Base-by-base conservation (phyloP, 2,113 vertebrate species). In the Dasyornis broadbenti region DNA sequence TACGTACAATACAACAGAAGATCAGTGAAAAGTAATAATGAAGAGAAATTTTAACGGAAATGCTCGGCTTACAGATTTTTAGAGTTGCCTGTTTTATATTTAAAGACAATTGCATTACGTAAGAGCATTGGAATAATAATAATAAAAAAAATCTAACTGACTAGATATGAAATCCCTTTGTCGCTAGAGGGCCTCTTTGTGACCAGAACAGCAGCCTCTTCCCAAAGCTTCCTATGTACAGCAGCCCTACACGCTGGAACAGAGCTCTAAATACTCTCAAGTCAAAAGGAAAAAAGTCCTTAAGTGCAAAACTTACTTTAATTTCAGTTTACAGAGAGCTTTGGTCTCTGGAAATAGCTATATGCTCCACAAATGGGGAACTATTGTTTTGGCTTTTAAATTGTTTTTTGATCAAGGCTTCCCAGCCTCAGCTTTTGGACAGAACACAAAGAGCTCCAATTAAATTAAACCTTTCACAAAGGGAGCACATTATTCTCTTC, bases 241-340 rank as follows among this genome's bases (percentile, higher is more conserved):
- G 35, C 16, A 59, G 31, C 20, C 10, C 18, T 4, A n/a, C 39
- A 14, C 8, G 19, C 11, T 2, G 0, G 3, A 59, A 79, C 6
- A 54, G 27, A 79, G 18, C 37, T 59, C 50, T 9, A 11, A 4
- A 45, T 42, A 39, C 2, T 19, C 28, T 28, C 61, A 52, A 54
- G 13, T 22, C 35, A 63, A 79, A 60, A 71, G 11, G 11, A 82
- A 53, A 45, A 5, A 40, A 49, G 26, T 37, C 37, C n/a, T 60
- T 31, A 37, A 42, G 39, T 7, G 15, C 27, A 50, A 85, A 87
- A 50, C 6, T 75, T 79, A 9, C 42, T 20, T 83, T 77, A 10
- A 75, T 60, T 76, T 76, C 12, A 15, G 13, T 30, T 92, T 37
- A 60, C 33, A 65, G 47, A 88, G 20, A 68, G 20, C n/a, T 82